Percentiles rank a stretch among this genome's conserved stretches.
Evolutionary conservation across 2,113 vertebrate species (phyloP).

Genomic region (Charina bottae): DNA sequence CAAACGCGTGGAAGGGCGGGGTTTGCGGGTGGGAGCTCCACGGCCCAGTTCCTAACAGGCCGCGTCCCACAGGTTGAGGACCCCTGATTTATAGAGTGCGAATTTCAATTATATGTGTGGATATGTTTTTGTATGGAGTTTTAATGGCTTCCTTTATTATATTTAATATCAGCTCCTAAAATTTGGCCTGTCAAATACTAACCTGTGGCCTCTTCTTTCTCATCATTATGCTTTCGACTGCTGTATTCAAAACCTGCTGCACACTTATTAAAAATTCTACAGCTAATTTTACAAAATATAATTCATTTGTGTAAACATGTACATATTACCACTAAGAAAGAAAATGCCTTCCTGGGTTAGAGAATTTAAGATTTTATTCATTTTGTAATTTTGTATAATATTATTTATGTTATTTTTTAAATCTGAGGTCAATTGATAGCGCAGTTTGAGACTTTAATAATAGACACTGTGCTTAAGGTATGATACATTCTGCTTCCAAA

Average conservation of each 20-base stretch:
- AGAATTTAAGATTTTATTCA: background rate
- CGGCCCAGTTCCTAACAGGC: too few species aligned
- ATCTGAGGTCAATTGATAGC: background rate
- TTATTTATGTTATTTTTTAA: too few species aligned
- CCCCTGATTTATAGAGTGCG: too few species aligned
- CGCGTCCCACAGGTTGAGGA: too few species aligned
- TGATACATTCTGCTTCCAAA: background rate
- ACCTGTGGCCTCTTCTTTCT: background rate
- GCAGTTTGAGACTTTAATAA: background rate
- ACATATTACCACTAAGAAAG: too few species aligned
- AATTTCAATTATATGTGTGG: background rate
- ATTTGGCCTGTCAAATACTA: background rate
- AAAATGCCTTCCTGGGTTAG: background rate
- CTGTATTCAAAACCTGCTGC: background rate
- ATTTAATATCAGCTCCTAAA: background rate
- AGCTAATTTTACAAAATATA: background rate
- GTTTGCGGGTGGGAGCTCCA: too few species aligned
- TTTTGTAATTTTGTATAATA: background rate
- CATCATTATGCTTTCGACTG: background rate
- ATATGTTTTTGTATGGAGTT: too few species aligned
- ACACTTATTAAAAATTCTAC: background rate
- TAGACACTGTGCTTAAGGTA: background rate
- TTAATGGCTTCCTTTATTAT: background rate
- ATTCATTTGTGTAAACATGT: too few species aligned
- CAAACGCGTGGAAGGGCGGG: too few species aligned